Percentiles rank a stretch among this genome's conserved stretches.
These are phyloP conservation scores for Bergia puertoricense DNA, from an alignment of 92 coral and sea anemone species.

Conservation along the genomic window DNA sequence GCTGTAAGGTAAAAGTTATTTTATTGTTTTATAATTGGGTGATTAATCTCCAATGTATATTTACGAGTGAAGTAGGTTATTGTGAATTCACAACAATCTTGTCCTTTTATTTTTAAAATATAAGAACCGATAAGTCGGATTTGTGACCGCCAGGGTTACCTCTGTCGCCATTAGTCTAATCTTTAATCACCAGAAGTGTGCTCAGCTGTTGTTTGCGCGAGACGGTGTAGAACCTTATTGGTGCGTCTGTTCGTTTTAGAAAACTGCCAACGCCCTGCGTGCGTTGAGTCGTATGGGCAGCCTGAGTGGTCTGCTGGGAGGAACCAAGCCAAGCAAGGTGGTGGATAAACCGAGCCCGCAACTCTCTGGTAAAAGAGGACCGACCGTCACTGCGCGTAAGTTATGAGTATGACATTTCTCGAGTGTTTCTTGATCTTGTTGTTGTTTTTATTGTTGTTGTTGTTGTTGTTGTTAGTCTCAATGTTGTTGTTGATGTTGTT, in stretches of 20 bases:
- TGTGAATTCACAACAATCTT: neutral
- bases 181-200: no score
- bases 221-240: no score
- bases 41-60: neutral
- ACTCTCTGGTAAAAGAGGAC: slow-evolving; percentile 41
- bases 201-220: no score
- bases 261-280: slow-evolving; percentile 97
- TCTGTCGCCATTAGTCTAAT: no score
- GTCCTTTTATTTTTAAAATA: neutral
- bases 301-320: slow-evolving; percentile 76
- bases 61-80: no score
- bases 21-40: no score
- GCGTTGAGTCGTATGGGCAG: slow-evolving; percentile 94
- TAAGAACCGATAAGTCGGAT: neutral
- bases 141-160: no score
- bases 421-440: neutral
- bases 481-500: neutral
- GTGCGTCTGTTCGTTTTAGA: slow-evolving; percentile 46
- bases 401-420: neutral
- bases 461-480: neutral
- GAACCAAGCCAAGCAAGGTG: slow-evolving; percentile 47
- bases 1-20: neutral
- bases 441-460: neutral
- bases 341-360: slow-evolving; percentile 39
- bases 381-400: slow-evolving; percentile 36